These are phyloP conservation scores for Trissolcus japonicus DNA, from an alignment of 2,888 invertebrate species.

Conservation along the genomic window DNA sequence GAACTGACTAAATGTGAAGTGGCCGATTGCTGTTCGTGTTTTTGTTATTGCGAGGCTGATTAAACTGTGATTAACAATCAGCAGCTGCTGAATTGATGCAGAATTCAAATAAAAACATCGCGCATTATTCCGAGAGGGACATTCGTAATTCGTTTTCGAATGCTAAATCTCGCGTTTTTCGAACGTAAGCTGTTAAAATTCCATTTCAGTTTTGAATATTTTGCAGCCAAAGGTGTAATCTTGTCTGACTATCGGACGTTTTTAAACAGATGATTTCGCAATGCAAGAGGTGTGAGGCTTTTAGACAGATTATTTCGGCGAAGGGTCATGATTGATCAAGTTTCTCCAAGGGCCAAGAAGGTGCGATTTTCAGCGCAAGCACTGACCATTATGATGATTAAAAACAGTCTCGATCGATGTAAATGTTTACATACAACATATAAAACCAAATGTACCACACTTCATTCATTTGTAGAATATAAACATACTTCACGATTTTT, in stretches of 20 bases:
- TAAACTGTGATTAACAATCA: constrained; percentile 11
- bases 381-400: constrained; percentile 20
- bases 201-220: neutral
- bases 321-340: neutral
- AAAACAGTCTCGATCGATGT: neutral
- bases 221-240: neutral
- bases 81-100: neutral
- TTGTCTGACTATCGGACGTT: neutral
- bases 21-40: constrained; percentile 1
- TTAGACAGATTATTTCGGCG: constrained; percentile 10
- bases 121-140: neutral
- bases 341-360: neutral
- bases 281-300: neutral
- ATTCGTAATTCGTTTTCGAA: constrained; percentile 3
- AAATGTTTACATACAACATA: too few species aligned
- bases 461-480: too few species aligned
- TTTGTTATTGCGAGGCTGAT: constrained; percentile 5
- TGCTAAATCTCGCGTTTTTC: neutral
- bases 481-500: too few species aligned
- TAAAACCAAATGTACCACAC: too few species aligned
- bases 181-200: neutral
- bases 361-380: constrained; percentile 1
- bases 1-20: neutral
- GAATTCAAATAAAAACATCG: neutral
- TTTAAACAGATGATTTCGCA: neutral